Percentiles rank a stretch among this genome's conserved stretches.
Conservation (phyloP, 1,140 invertebrate genomes). For the Drosophila sulfurigaster region DNA sequence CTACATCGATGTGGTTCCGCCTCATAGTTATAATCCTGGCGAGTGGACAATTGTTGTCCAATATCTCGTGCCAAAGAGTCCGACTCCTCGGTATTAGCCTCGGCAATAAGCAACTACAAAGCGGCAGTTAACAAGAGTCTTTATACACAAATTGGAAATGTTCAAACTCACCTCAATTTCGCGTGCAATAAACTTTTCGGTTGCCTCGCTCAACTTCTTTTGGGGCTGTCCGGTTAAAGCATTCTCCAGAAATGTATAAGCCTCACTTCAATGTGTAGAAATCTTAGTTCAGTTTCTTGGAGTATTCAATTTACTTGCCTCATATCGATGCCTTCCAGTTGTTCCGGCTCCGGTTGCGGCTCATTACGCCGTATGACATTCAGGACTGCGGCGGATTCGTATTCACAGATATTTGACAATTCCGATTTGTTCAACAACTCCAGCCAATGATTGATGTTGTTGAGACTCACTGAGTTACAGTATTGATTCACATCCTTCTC, state of each 20-base stretch:
- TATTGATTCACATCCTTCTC: slow-evolving; percentile 43
- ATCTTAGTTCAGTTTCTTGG: not conserved
- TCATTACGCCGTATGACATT: slow-evolving; percentile 66
- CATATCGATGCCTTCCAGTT: slow-evolving; percentile 57
- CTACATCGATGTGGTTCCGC: slow-evolving; percentile 49
- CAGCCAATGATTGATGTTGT: slow-evolving; percentile 71
- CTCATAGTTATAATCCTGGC: slow-evolving; percentile 34
- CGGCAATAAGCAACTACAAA: slow-evolving; percentile 59
- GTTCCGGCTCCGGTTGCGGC: slow-evolving; percentile 36
- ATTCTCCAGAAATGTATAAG: slow-evolving; percentile 68
- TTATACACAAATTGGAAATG: not conserved
- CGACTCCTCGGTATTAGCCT: slow-evolving; percentile 66
- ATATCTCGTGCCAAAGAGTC: slow-evolving; percentile 50
- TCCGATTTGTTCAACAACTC: slow-evolving; percentile 50
- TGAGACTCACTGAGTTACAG: slow-evolving; percentile 63
- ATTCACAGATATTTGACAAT: slow-evolving; percentile 48
- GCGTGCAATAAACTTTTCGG: slow-evolving; percentile 50
- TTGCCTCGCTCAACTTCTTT: slow-evolving; percentile 41
- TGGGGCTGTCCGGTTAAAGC: slow-evolving; percentile 71
- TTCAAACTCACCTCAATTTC: slow-evolving; percentile 64
- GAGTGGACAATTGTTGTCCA: slow-evolving; percentile 25
- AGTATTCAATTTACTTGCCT: slow-evolving; percentile 37
- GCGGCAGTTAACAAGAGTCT: not conserved
- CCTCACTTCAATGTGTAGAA: slow-evolving; percentile 49
- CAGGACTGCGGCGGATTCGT: slow-evolving; percentile 59